Evolutionary conservation across 2,113 vertebrate species (phyloP).

Genomic region (Dicentrarchus labrax): DNA sequence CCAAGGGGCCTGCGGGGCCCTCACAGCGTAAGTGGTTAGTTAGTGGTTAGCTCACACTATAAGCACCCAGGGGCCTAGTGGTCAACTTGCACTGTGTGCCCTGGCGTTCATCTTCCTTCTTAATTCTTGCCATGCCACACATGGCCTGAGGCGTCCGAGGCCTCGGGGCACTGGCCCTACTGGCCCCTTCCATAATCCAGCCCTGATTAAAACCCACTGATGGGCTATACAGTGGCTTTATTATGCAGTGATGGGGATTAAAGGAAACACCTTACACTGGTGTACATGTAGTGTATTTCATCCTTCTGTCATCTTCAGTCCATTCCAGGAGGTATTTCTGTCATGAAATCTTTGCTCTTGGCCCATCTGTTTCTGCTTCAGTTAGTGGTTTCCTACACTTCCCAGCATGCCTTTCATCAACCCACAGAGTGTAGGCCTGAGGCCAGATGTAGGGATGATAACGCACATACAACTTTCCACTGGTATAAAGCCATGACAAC

Average conservation of each 20-base stretch:
- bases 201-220: too few relatives aligned
- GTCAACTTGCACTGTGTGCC: too few relatives aligned
- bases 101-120: too few relatives aligned
- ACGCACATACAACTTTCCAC: not conserved
- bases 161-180: too few relatives aligned
- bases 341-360: constrained; percentile 23
- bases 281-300: not conserved
- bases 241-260: not conserved
- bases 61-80: too few relatives aligned
- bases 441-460: constrained; percentile 4
- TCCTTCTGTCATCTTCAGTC: not conserved
- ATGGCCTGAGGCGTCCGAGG: too few relatives aligned
- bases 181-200: too few relatives aligned
- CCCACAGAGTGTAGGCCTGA: constrained; percentile 23
- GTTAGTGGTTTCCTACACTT: constrained; percentile 44
- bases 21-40: too few relatives aligned
- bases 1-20: too few relatives aligned
- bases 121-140: too few relatives aligned
- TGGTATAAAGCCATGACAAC: not conserved
- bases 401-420: constrained; percentile 45
- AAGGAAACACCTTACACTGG: not conserved
- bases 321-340: constrained; percentile 35
- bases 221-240: not conserved
- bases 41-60: too few relatives aligned
- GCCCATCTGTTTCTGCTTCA: constrained; percentile 25